phyloP scores from a whole-genome alignment of 2,113 vertebrate species.

The Platichthys stellatus region DNA sequence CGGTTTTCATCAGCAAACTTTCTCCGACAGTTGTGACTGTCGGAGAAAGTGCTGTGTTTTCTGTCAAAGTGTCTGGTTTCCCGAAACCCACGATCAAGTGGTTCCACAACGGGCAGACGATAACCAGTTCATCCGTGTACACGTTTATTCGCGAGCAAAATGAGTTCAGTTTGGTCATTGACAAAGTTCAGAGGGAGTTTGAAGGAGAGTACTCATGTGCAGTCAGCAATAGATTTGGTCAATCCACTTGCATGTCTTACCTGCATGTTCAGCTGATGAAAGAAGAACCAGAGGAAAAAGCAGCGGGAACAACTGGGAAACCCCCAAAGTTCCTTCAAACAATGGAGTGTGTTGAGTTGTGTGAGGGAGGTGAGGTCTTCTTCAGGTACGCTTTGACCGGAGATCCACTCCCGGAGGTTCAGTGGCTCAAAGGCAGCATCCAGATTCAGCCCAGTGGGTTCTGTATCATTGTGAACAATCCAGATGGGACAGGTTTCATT shows the following conservation, averaged over 20 bases:
- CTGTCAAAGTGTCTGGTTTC: constrained; percentile 83
- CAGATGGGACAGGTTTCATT: constrained; percentile 86
- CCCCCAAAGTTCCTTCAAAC: constrained; percentile 83
- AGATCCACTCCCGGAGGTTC: constrained; percentile 81
- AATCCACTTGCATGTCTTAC: constrained; percentile 81
- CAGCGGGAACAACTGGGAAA: constrained; percentile 47
- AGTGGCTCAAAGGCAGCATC: constrained; percentile 84
- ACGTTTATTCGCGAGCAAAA: constrained; percentile 83
- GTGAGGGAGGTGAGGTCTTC: constrained; percentile 77
- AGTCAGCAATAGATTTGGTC: constrained; percentile 84
- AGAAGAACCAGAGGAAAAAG: constrained; percentile 21
- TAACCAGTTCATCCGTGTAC: constrained; percentile 79
- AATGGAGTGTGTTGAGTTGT: constrained; percentile 75
- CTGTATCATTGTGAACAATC: constrained; percentile 75
- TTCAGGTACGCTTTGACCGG: constrained; percentile 85
- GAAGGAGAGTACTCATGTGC: constrained; percentile 89
- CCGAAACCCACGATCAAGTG: constrained; percentile 87
- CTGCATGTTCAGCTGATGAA: constrained; percentile 81
- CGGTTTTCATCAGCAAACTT: constrained; percentile 86
- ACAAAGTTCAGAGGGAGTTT: constrained; percentile 74
- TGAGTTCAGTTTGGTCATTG: constrained; percentile 87
- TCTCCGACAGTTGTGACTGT: constrained; percentile 77
- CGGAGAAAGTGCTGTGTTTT: constrained; percentile 85
- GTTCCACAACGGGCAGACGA: constrained; percentile 82
- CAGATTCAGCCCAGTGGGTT: constrained; percentile 73